Conservation (phyloP, 2,113 vertebrate species). For the Leucosticte australis region DNA sequence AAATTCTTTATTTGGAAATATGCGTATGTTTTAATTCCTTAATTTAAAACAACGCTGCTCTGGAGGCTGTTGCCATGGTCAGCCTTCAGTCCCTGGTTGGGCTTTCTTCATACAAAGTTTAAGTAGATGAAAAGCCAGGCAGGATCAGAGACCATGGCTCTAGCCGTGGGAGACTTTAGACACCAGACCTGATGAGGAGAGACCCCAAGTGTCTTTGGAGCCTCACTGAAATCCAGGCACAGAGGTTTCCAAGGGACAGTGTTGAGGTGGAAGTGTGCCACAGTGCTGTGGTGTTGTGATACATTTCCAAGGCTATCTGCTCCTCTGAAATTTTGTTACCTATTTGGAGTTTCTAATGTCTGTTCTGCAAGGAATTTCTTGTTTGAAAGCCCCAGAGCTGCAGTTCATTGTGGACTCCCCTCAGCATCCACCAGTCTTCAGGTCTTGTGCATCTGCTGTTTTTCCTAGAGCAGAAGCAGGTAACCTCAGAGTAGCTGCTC, state of each 20-base stretch:
- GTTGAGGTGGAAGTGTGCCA: neutral
- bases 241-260: neutral
- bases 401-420: neutral
- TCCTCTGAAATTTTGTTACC: neutral
- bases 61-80: neutral
- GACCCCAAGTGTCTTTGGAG: neutral
- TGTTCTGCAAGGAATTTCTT: neutral
- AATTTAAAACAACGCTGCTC: neutral
- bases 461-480: neutral
- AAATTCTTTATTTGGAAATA: neutral
- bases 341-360: neutral
- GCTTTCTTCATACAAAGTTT: neutral
- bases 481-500: neutral
- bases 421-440: neutral
- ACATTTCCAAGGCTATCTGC: neutral
- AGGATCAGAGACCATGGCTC: neutral
- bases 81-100: neutral
- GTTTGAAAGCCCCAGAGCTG: neutral
- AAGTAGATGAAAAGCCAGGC: neutral
- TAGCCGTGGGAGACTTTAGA: neutral
- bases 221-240: neutral
- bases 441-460: neutral
- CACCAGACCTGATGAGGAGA: neutral
- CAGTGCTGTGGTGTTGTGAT: neutral
- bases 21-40: neutral